Percentiles rank a stretch among this genome's conserved stretches.
Conservation (phyloP, 2,888 invertebrate genomes). For the Phyllotreta striolata region DNA sequence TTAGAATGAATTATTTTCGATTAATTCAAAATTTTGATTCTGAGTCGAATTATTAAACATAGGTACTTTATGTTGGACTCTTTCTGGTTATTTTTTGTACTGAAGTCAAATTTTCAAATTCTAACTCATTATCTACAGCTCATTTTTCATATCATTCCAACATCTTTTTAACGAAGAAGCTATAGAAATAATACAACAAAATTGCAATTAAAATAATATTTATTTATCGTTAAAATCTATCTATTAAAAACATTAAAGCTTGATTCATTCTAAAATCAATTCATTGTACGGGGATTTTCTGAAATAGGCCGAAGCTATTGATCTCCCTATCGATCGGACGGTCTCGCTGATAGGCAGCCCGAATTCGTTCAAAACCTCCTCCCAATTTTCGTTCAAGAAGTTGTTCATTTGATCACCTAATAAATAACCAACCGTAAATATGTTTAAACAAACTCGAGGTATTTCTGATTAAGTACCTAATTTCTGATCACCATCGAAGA, state of each 20-base stretch:
- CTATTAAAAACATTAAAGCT: background rate
- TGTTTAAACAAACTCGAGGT: background rate
- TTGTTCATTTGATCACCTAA: conserved; percentile 53
- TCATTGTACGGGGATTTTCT: conserved; percentile 42
- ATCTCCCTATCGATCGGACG: conserved; percentile 35
- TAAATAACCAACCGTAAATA: conserved; percentile 19
- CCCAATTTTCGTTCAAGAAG: conserved; percentile 54
- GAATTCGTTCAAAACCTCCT: conserved; percentile 50
- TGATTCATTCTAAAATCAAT: conserved; percentile 36
- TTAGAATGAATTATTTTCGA: no score
- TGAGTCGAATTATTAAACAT: no score
- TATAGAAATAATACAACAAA: no score
- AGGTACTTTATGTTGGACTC: no score
- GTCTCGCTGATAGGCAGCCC: conserved; percentile 41
- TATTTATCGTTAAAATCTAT: no score
- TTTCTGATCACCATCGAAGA: conserved; percentile 51
- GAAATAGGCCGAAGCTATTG: conserved; percentile 40
- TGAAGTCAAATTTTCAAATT: no score
- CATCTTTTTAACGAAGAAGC: no score
- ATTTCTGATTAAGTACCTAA: conserved; percentile 44
- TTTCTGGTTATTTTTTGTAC: no score
- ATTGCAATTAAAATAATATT: no score
- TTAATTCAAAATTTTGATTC: no score
- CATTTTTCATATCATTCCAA: no score
- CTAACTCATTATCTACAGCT: no score